Base-by-base conservation (phyloP, 2,113 vertebrate genomes). In the Callipepla californica region DNA sequence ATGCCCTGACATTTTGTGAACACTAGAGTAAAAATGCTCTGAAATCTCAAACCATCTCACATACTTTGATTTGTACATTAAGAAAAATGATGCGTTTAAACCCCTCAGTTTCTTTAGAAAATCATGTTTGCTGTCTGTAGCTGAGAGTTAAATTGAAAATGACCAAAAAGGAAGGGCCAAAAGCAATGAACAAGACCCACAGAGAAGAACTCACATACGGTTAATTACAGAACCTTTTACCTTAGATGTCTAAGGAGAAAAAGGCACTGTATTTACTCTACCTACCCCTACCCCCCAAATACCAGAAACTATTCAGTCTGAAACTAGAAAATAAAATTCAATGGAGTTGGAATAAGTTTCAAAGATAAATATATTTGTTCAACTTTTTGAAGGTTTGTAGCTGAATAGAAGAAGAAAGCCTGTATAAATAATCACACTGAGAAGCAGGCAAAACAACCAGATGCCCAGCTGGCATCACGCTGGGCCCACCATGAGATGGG, bases 281-380 rank as follows among this genome's bases (percentile, higher is more conserved):
- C 30, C 32, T 67, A 28, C 17, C 44, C 14, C 6, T 10, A 58
- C 6, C 5, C 38, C 20, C 21, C 65, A 87, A 73, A 82, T 17
- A 73, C 7, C 40, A 36, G 59, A 78, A 79, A 6, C 8, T 32
- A 78, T 42, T 53, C 13, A 51, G 30, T 28, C 26, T 58, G 30
- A 0, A 0, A 61, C 1, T 53, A 5, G 1, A 4, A 9, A 10
- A 36, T 65, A 78, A 87, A 73, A 40, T 3, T 3, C 7, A 34
- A 7, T 30, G n/a, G 76, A 75, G 84, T 78, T 59, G 72, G 12
- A 53, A 72, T 61, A 93, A 36, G 5, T 26, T 30, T 75, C 4
- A 5, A 68, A 79, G 20, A 47, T 21, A 75, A 72, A 69, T n/a
- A 62, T 2, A 53, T 85, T 28, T 40, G 18, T 66, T 79, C 9